phyloP scores from a whole-genome alignment of 2,888 invertebrate species.

The Stenolophus ochropezus region DNA sequence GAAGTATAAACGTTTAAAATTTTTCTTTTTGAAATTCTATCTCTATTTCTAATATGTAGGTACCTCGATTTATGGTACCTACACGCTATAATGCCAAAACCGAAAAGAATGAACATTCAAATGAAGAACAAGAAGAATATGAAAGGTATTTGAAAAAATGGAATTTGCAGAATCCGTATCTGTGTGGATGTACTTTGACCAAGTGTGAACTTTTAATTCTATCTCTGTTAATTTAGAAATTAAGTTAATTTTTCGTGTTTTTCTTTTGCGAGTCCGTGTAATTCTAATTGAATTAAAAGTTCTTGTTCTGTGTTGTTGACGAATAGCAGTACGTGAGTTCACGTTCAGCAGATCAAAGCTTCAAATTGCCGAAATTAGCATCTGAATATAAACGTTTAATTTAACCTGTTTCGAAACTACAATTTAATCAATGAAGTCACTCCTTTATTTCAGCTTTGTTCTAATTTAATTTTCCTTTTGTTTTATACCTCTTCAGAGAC shows the following conservation, averaged over 20 bases:
- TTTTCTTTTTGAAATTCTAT: no score
- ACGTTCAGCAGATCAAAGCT: neutral
- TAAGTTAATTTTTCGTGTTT: neutral
- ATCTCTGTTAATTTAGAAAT: neutral
- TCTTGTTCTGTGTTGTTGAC: neutral
- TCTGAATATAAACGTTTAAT: conserved; percentile 3
- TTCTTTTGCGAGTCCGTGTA: neutral
- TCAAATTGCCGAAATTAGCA: conserved; percentile 1
- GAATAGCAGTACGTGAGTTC: neutral
- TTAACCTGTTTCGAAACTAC: neutral
- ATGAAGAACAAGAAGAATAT: no score
- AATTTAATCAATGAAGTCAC: conserved; percentile 4
- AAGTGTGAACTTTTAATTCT: neutral
- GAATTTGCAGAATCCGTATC: no score
- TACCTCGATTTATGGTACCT: no score
- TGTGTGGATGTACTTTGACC: neutral
- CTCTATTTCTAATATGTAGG: no score
- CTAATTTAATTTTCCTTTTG: neutral
- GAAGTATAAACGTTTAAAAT: no score
- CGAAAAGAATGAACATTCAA: no score
- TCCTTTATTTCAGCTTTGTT: conserved; percentile 6
- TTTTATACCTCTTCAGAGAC: neutral
- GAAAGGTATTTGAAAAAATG: no score
- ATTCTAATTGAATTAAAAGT: conserved; percentile 1
- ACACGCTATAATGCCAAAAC: no score